Conservation (phyloP, 2,797 vertebrate genomes). For the Todus mexicanus region DNA sequence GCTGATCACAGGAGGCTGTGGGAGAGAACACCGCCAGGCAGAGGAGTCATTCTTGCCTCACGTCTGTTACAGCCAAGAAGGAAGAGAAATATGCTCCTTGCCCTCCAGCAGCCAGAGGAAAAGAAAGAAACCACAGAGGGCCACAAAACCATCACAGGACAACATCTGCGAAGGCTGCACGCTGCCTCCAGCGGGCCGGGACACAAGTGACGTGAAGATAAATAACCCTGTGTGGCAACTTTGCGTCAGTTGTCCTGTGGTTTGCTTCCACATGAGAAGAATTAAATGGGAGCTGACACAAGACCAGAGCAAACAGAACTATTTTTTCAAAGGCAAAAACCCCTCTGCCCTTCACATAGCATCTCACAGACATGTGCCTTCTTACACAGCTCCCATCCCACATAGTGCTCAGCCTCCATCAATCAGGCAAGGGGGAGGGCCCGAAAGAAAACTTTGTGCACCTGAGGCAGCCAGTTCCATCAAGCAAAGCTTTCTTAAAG, state of each 20-base stretch:
- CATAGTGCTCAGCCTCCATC: not conserved
- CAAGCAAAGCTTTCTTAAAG: not conserved
- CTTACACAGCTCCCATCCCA: not conserved
- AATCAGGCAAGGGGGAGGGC: not conserved
- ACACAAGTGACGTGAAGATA: not conserved
- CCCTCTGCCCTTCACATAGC: accelerated
- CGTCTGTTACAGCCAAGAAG: not conserved
- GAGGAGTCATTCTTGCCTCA: not conserved
- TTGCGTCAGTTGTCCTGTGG: not conserved
- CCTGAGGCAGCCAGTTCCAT: not conserved
- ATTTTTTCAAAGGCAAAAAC: not conserved
- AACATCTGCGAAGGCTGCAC: not conserved
- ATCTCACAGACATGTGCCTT: not conserved
- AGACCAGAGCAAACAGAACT: not conserved
- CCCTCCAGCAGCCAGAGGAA: not conserved
- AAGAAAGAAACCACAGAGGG: not conserved
- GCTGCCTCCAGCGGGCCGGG: not conserved
- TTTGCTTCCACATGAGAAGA: not conserved
- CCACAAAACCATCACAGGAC: not conserved
- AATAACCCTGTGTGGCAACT: not conserved
- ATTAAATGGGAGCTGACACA: not conserved
- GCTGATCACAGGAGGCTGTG: not conserved
- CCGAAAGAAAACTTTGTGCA: not conserved
- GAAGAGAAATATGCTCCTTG: not conserved
- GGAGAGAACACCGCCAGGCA: not conserved